Evolutionary conservation across 2,113 vertebrate species (phyloP).

Genomic region (Butorides virescens): DNA sequence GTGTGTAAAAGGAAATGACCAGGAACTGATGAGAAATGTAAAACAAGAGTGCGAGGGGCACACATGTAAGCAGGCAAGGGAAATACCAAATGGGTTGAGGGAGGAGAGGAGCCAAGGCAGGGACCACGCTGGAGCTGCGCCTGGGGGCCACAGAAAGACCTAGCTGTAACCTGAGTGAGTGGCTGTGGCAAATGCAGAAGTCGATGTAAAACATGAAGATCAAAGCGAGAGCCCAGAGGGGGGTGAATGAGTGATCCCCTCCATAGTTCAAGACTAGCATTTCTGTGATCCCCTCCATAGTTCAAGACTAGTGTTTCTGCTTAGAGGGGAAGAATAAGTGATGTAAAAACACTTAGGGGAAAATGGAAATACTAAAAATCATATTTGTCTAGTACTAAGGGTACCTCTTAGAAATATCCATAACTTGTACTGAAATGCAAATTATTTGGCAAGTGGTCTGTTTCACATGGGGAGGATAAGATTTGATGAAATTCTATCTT

Average conservation of each 20-base stretch:
- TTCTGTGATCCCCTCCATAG: no score
- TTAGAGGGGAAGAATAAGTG: background rate
- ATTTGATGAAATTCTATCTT: background rate
- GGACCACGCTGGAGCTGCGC: background rate
- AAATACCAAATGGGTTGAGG: background rate
- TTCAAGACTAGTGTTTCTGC: background rate
- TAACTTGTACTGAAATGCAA: background rate
- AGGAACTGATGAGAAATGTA: background rate
- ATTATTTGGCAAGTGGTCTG: background rate
- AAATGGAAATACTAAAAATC: background rate
- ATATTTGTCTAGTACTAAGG: background rate
- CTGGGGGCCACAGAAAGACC: fast-evolving
- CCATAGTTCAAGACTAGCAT: background rate
- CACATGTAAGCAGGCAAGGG: fast-evolving
- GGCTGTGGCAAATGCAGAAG: background rate
- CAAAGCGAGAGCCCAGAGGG: background rate
- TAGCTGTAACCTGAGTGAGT: fast-evolving
- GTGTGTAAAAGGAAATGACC: background rate
- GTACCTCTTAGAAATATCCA: background rate
- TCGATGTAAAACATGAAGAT: background rate
- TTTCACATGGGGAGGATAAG: background rate
- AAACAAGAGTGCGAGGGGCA: background rate
- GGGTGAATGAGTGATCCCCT: background rate
- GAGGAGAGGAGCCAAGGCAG: background rate
- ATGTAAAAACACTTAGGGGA: background rate